Conservation (phyloP, 2,113 vertebrate species). For the Notarius lentiginosus region DNA sequence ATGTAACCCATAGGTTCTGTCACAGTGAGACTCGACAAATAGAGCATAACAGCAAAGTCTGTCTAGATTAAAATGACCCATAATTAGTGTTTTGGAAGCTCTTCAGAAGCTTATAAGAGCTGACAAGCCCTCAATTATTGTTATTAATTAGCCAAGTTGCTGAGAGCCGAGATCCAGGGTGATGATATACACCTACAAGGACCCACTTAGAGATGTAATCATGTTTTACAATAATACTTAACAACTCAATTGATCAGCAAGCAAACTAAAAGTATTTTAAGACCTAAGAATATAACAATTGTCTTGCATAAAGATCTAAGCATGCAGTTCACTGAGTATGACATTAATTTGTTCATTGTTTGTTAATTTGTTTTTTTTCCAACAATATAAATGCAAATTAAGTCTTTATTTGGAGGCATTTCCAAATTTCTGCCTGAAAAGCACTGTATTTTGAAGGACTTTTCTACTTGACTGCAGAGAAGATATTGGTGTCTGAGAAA, state of each 20-base stretch:
- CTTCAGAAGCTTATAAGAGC: not conserved
- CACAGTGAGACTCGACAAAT: not conserved
- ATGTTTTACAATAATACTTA: not conserved
- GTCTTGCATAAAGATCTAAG: not conserved
- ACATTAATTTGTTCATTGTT: not conserved
- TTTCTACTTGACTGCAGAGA: not conserved
- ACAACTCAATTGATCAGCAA: conserved; percentile 2
- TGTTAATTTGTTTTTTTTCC: not conserved
- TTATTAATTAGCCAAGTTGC: conserved; percentile 17
- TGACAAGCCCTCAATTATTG: conserved; percentile 23
- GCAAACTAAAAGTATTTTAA: not conserved
- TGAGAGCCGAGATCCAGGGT: not conserved
- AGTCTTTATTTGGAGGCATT: not conserved
- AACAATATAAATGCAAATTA: not conserved
- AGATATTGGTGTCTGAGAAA: not conserved
- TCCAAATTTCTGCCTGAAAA: not conserved
- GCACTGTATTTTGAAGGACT: not conserved
- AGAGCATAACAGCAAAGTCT: not conserved
- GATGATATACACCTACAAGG: conserved; percentile 2
- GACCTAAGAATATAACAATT: not conserved
- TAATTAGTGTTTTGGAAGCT: conserved; percentile 13
- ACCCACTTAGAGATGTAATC: conserved; percentile 11
- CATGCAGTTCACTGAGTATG: not conserved
- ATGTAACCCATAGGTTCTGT: no score
- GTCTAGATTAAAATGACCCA: conserved; percentile 5